A percentile compares a stretch with the other conserved stretches of the same genome.
Conservation (phyloP, 2,888 invertebrate species). For the Rhimphoctona megacephalus region DNA sequence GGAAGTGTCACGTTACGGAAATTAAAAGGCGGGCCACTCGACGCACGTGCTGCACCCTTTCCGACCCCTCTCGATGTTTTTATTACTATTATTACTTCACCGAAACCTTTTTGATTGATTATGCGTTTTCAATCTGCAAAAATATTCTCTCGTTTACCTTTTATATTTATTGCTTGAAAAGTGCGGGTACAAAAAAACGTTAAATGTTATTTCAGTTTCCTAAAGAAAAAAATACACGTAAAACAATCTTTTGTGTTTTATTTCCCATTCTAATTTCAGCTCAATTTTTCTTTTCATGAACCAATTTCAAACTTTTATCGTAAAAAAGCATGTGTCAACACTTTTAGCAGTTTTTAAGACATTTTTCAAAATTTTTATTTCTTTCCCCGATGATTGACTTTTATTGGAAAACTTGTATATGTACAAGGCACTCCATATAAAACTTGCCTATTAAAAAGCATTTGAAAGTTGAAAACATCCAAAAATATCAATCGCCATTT, state of each 20-base stretch:
- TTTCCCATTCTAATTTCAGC: no score
- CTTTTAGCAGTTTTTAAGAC: no score
- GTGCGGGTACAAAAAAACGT: background rate
- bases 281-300: background rate
- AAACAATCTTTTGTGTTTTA: background rate
- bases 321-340: background rate
- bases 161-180: background rate
- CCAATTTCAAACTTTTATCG: background rate
- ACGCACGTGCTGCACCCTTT: conserved; percentile 60
- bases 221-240: background rate
- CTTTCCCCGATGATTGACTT: background rate
- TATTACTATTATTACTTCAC: background rate
- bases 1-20: conserved; percentile 55
- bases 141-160: background rate
- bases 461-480: background rate
- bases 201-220: no score
- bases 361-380: background rate
- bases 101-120: background rate
- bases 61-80: background rate
- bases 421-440: background rate
- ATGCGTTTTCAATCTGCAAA: background rate
- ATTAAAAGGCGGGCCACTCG: conserved; percentile 46
- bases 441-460: background rate
- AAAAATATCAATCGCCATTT: background rate
- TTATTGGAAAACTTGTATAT: background rate